Conservation (phyloP, 2,797 vertebrate species). For the Acanthornis magna region DNA sequence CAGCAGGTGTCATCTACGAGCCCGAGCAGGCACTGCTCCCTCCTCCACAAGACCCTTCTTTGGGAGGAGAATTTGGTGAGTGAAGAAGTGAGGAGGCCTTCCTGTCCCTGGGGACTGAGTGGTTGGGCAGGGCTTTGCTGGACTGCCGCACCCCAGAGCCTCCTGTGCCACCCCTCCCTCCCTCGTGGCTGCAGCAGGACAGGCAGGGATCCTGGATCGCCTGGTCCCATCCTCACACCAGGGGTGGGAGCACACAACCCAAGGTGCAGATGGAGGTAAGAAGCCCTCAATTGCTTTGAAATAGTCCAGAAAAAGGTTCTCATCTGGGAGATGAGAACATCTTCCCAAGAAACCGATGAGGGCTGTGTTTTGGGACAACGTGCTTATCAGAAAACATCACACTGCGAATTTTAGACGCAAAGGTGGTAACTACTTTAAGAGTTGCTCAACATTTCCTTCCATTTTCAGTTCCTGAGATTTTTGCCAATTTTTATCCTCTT, state of each 20-base stretch:
- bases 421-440: background rate
- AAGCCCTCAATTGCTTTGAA: background rate
- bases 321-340: background rate
- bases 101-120: too few relatives aligned
- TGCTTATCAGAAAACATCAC: background rate
- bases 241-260: background rate
- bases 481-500: background rate
- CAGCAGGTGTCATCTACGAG: background rate
- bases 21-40: background rate
- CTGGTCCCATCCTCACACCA: rapidly evolving
- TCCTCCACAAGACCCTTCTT: background rate
- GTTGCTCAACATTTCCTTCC: background rate
- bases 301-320: background rate
- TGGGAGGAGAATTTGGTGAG: background rate
- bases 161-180: too few relatives aligned
- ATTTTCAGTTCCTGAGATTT: background rate
- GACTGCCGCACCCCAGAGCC: background rate
- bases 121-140: rapidly evolving
- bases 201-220: rapidly evolving
- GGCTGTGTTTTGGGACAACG: background rate
- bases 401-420: background rate
- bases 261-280: rapidly evolving
- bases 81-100: background rate
- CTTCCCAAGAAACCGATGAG: background rate
- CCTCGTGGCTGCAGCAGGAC: background rate